phyloP scores from a whole-genome alignment of 2,797 vertebrate species.

The Pangasius sanitwongsei region DNA sequence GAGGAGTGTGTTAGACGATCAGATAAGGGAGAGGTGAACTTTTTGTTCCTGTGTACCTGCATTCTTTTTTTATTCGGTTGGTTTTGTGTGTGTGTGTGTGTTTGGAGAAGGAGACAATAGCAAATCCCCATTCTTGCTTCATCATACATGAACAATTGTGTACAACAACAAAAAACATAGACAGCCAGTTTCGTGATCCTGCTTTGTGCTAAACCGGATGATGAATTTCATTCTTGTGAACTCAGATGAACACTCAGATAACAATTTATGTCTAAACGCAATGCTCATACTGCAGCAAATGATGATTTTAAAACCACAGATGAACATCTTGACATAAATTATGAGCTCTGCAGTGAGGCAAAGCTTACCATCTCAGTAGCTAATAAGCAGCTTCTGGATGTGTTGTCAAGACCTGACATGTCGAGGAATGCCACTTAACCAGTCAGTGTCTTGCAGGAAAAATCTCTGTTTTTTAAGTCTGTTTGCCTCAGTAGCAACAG shows the following conservation, averaged over 20 bases:
- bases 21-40: not conserved
- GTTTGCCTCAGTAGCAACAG: not conserved
- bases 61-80: not conserved
- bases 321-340: conserved; percentile 2
- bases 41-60: conserved; percentile 20
- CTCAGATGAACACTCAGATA: not conserved
- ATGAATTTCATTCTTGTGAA: conserved; percentile 3
- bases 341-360: conserved; percentile 2
- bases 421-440: conserved; percentile 68
- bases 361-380: not conserved
- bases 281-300: not conserved
- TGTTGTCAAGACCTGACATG: conserved; percentile 70
- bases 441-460: not conserved
- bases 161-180: not conserved
- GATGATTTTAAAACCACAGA: not conserved
- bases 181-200: not conserved
- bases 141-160: not conserved
- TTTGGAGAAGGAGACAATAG: not conserved
- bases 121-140: not conserved
- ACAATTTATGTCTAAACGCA: not conserved
- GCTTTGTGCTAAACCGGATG: not conserved
- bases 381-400: conserved; percentile 49
- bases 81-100: conserved; percentile 5
- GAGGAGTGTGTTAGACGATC: not conserved
- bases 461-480: not conserved